Evolutionary conservation across 2,888 invertebrate species (phyloP).

Genomic region (Pterostichus niger): DNA sequence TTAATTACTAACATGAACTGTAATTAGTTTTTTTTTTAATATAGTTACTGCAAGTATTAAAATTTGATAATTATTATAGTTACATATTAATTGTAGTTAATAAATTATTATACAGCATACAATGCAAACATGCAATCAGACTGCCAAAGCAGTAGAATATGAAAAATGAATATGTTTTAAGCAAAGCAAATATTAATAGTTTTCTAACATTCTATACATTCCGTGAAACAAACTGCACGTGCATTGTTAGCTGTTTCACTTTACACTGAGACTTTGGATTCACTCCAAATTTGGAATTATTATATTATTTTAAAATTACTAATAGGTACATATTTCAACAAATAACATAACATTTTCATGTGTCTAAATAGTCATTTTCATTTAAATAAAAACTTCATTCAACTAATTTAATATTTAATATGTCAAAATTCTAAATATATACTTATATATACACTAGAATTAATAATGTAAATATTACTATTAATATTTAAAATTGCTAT

Average conservation of each 20-base stretch:
- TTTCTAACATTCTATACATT: slow-evolving; percentile 17
- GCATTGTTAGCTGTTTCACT: slow-evolving; percentile 33
- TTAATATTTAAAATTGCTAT: no score
- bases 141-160: slow-evolving; percentile 19
- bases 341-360: no score
- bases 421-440: no score
- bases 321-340: background rate
- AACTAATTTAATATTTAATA: no score
- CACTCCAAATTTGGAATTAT: background rate
- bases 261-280: slow-evolving; percentile 30
- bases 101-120: slow-evolving; percentile 4
- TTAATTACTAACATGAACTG: slow-evolving; percentile 13
- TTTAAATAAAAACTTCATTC: no score
- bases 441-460: no score
- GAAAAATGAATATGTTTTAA: background rate
- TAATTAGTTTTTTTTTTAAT: slow-evolving; percentile 9
- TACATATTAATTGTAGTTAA: slow-evolving; percentile 1
- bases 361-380: no score
- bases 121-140: slow-evolving; percentile 57
- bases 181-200: slow-evolving; percentile 17
- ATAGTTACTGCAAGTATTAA: slow-evolving; percentile 7
- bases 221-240: slow-evolving; percentile 53
- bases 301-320: background rate
- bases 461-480: no score
- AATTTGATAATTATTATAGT: slow-evolving; percentile 15